These are phyloP conservation scores for Ptychoptera contaminata DNA, from an alignment of 2,888 invertebrate genomes.

Conservation along the genomic window DNA sequence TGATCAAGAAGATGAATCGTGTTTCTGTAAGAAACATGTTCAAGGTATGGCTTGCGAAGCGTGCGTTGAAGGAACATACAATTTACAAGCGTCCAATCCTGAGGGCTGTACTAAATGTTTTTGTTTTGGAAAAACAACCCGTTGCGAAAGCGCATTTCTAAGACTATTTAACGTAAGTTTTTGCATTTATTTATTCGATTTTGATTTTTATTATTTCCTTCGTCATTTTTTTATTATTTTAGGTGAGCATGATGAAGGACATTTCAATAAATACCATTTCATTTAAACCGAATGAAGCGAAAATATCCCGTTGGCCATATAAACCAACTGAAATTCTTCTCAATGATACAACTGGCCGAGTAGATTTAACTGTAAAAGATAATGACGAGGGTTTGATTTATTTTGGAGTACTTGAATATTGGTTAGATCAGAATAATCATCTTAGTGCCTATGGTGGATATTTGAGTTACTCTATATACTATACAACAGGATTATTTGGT, in stretches of 20 bases:
- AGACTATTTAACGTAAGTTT: slow-evolving; percentile 22
- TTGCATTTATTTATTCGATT: neutral
- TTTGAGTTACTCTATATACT: slow-evolving; percentile 60
- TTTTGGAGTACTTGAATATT: slow-evolving; percentile 26
- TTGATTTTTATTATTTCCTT: neutral
- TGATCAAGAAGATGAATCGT: slow-evolving; percentile 50
- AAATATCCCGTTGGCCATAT: neutral
- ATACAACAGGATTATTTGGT: slow-evolving; percentile 44
- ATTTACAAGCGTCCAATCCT: slow-evolving; percentile 66
- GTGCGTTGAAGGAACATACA: slow-evolving; percentile 81
- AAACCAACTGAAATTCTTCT: slow-evolving; percentile 19
- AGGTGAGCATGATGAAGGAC: slow-evolving; percentile 20
- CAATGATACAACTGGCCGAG: slow-evolving; percentile 27
- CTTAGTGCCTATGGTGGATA: slow-evolving; percentile 79
- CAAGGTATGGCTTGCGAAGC: slow-evolving; percentile 64
- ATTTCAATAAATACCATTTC: slow-evolving; percentile 19
- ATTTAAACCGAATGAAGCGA: slow-evolving; percentile 6
- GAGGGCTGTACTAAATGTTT: slow-evolving; percentile 93
- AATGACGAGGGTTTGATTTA: slow-evolving; percentile 19
- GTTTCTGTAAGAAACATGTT: slow-evolving; percentile 64
- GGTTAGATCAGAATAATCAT: slow-evolving; percentile 43
- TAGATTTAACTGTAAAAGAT: slow-evolving; percentile 22
- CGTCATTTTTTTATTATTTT: too few relatives aligned
- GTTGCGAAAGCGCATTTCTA: slow-evolving; percentile 65
- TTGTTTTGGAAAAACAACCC: slow-evolving; percentile 86